Evolutionary conservation across 2,113 vertebrate species (phyloP).

Genomic region (Copsychus sechellarum): DNA sequence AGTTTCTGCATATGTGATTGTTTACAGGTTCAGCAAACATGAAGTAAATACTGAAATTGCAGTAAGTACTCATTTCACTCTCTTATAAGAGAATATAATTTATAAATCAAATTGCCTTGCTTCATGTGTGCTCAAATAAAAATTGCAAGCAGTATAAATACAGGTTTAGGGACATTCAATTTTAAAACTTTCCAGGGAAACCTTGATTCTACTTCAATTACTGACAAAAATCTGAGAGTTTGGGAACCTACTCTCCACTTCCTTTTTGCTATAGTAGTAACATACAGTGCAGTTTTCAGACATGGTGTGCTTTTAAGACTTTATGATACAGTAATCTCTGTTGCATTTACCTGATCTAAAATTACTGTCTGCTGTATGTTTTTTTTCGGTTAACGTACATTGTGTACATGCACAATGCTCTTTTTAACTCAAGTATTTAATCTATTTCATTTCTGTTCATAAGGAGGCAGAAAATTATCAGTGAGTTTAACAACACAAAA

Average conservation of each 20-base stretch:
- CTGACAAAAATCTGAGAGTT: not conserved
- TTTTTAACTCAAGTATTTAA: not conserved
- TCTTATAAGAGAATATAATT: not conserved
- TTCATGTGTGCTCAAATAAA: not conserved
- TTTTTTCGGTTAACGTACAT: not conserved
- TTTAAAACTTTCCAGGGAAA: not conserved
- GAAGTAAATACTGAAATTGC: conserved; percentile 91
- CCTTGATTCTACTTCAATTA: not conserved
- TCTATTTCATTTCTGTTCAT: not conserved
- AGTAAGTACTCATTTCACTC: conserved; percentile 80
- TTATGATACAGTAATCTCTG: not conserved
- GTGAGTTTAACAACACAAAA: not conserved
- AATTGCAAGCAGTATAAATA: not conserved
- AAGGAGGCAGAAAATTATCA: not conserved
- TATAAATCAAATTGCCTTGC: not conserved
- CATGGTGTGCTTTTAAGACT: not conserved
- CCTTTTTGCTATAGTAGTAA: not conserved
- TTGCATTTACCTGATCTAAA: not conserved
- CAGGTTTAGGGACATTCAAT: not conserved
- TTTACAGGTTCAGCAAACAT: conserved; percentile 95
- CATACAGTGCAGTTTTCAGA: not conserved
- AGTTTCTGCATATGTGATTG: conserved; percentile 91
- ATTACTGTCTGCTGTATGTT: not conserved
- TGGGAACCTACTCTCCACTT: not conserved
- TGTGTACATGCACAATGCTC: fast-evolving